Conservation (phyloP, 2,888 invertebrate species). For the Plebejus melissa region DNA sequence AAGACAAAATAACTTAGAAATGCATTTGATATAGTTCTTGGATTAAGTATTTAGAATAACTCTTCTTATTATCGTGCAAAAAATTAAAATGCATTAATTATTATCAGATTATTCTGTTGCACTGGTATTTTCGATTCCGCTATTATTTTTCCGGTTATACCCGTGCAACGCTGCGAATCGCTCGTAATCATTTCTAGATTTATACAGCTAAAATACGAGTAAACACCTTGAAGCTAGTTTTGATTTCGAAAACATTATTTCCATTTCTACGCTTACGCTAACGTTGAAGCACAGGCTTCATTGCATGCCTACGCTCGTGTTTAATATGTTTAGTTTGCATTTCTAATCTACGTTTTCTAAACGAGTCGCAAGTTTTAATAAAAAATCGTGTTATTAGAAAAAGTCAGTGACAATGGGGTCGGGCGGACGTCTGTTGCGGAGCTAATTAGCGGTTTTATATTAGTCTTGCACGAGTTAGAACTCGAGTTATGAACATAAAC, state of each 20-base stretch:
- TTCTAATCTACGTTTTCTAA: slow-evolving; percentile 29
- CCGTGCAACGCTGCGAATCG: slow-evolving; percentile 21
- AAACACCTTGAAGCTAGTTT: background rate
- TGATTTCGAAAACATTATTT: slow-evolving; percentile 7
- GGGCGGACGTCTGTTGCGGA: slow-evolving; percentile 36
- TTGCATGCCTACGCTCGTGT: slow-evolving; percentile 27
- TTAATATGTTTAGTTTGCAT: slow-evolving; percentile 30
- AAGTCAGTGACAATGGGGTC: slow-evolving; percentile 37
- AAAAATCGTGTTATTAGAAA: slow-evolving; percentile 33
- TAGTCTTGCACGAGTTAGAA: slow-evolving; percentile 49
- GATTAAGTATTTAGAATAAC: background rate
- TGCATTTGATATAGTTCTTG: no score
- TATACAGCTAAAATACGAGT: background rate
- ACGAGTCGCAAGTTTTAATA: slow-evolving; percentile 24
- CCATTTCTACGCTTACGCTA: background rate
- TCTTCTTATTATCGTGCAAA: background rate
- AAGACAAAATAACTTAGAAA: no score
- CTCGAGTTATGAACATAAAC: slow-evolving; percentile 58
- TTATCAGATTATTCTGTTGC: background rate
- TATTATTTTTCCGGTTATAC: background rate
- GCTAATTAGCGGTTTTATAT: slow-evolving; percentile 51
- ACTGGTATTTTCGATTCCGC: background rate
- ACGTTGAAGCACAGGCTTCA: background rate
- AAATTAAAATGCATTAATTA: background rate
- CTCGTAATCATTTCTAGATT: background rate